Evolutionary conservation across 30 jellyfish, hydroid and myxozoan genomes (phyloP).

Genomic region (Cassiopea andromeda): DNA sequence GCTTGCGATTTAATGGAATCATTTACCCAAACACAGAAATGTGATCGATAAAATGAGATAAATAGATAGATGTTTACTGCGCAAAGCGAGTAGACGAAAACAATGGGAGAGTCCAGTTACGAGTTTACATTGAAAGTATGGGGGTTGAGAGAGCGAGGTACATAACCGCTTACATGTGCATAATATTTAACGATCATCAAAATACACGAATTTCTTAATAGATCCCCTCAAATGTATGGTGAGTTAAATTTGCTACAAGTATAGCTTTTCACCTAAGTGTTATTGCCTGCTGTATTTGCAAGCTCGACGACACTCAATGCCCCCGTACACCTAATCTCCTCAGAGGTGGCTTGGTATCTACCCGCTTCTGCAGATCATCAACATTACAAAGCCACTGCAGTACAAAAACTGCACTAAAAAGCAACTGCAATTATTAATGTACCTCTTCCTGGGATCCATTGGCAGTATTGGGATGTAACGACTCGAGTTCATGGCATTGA

Average conservation of each 20-base stretch:
- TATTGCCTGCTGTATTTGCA: background rate
- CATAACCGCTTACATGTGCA: background rate
- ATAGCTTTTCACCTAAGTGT: background rate
- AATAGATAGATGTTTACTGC: background rate
- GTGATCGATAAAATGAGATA: no score
- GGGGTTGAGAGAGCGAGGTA: background rate
- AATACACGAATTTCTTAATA: background rate
- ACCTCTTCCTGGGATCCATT: conserved; percentile 8
- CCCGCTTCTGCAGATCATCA: background rate
- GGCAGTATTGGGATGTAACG: background rate
- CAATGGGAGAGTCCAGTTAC: background rate
- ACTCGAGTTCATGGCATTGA: background rate
- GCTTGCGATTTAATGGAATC: no score
- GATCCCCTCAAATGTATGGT: background rate
- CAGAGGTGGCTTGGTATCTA: background rate
- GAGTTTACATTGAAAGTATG: background rate
- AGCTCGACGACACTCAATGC: background rate
- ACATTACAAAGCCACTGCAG: background rate
- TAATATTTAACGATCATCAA: background rate
- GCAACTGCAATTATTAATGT: background rate
- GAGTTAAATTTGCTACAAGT: background rate
- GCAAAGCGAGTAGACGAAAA: background rate
- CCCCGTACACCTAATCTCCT: background rate
- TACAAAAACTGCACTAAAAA: background rate
- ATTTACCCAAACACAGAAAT: no score